These are phyloP conservation scores for Zaprionus davidi DNA, from an alignment of 1,140 invertebrate genomes.

Conservation along the genomic window DNA sequence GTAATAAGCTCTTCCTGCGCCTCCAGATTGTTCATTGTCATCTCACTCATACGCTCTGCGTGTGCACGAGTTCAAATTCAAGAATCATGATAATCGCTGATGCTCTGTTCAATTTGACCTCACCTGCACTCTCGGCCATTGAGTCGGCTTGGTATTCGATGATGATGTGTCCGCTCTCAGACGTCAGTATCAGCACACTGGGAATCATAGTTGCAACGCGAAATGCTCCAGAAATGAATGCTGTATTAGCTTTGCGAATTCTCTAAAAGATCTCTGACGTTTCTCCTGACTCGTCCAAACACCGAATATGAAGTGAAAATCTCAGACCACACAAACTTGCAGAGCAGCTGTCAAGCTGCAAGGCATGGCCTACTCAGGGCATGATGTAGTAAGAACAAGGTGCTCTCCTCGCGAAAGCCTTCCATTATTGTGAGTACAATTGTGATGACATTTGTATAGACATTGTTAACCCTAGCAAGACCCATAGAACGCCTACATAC, in stretches of 20 bases:
- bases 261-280: not conserved
- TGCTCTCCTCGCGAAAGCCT: too few relatives aligned
- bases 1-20: not conserved
- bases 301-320: conserved; percentile 4
- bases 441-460: too few relatives aligned
- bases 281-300: not conserved
- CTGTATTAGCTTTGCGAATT: not conserved
- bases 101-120: not conserved
- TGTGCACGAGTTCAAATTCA: not conserved
- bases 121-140: not conserved
- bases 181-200: not conserved
- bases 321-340: not conserved
- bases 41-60: not conserved
- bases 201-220: not conserved
- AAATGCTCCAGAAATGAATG: not conserved
- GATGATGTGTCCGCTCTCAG: not conserved
- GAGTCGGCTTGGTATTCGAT: not conserved
- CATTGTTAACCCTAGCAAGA: too few relatives aligned
- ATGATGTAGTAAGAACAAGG: too few relatives aligned
- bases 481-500: too few relatives aligned
- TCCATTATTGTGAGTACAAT: too few relatives aligned
- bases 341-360: not conserved
- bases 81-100: not conserved
- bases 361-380: not conserved
- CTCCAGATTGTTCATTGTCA: not conserved